A percentile compares a stretch with the other conserved stretches of the same genome.
phyloP scores from a whole-genome alignment of 2,888 invertebrate genomes.

The Nymphalis polychloros region DNA sequence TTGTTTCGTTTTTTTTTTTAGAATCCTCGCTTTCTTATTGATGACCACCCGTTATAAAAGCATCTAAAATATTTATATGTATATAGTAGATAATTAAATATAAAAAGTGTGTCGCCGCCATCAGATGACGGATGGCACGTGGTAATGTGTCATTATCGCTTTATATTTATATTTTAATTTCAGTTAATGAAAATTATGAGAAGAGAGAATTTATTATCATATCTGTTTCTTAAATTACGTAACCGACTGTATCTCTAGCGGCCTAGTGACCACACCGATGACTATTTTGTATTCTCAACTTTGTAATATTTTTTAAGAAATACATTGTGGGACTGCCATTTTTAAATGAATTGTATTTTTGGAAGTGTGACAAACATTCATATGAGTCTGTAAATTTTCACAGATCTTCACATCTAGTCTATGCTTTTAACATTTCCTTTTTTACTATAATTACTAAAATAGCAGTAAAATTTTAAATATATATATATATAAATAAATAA shows the following conservation, averaged over 20 bases:
- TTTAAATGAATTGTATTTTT: slow-evolving; percentile 53
- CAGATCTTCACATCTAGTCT: slow-evolving; percentile 73
- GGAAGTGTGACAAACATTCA: slow-evolving; percentile 50
- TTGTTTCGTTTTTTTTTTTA: slow-evolving; percentile 7
- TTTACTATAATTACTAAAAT: slow-evolving; percentile 44
- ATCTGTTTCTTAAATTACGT: slow-evolving; percentile 20
- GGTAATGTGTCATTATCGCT: slow-evolving; percentile 29
- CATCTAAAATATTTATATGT: slow-evolving; percentile 38
- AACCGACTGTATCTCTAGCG: slow-evolving; percentile 33
- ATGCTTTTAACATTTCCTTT: slow-evolving; percentile 60
- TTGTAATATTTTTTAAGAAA: slow-evolving; percentile 38
- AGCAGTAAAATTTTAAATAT: slow-evolving; percentile 48
- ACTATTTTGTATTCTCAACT: slow-evolving; percentile 11
- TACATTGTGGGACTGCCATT: slow-evolving; percentile 58
- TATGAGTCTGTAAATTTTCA: slow-evolving; percentile 57
- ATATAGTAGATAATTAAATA: slow-evolving; percentile 38
- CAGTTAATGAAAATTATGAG: slow-evolving; percentile 12
- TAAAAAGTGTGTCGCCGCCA: slow-evolving; percentile 32
- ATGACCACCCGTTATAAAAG: slow-evolving; percentile 13
- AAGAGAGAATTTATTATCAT: slow-evolving; percentile 24
- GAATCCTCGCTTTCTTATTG: slow-evolving; percentile 23
- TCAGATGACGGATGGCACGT: slow-evolving; percentile 32
- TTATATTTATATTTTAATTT: slow-evolving; percentile 34
- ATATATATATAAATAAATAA: slow-evolving; percentile 40
- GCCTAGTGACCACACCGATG: slow-evolving; percentile 36